These are phyloP conservation scores for Phaethon lepturus DNA, from an alignment of 2,113 vertebrate species.

Conservation along the genomic window DNA sequence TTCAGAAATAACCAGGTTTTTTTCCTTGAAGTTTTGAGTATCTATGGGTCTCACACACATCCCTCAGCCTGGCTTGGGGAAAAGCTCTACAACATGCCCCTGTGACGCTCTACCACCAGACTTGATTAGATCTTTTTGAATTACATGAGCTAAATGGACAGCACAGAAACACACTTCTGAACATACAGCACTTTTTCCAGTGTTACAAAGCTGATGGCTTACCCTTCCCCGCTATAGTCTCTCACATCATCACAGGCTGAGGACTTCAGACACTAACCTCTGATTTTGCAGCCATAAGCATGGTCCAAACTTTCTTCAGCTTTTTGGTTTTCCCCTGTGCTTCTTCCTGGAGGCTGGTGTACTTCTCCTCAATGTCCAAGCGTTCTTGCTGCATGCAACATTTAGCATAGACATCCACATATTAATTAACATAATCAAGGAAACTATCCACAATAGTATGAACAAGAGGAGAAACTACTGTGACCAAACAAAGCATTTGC, in stretches of 20 bases:
- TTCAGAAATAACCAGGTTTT: not conserved
- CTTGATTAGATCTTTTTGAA: not conserved
- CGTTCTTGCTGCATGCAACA: constrained; percentile 90
- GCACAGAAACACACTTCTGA: not conserved
- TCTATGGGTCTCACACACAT: not conserved
- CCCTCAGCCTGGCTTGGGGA: not conserved
- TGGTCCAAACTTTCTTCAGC: constrained; percentile 99
- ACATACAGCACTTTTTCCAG: fast-evolving
- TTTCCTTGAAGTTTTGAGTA: not conserved
- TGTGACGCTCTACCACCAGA: not conserved
- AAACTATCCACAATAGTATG: not conserved
- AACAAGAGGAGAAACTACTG: not conserved
- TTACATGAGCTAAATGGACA: not conserved
- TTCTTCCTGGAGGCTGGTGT: constrained; percentile 97
- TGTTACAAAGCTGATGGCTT: not conserved
- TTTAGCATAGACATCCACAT: not conserved
- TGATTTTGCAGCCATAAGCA: constrained; percentile 98
- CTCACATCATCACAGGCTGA: not conserved
- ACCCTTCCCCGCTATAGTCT: not conserved
- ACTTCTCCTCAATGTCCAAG: constrained; percentile 98
- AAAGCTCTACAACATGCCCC: not conserved
- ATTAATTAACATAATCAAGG: not conserved
- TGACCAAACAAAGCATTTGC: not conserved
- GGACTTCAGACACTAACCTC: constrained; percentile 80
- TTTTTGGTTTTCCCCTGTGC: constrained; percentile 99